phyloP scores from a whole-genome alignment of 2,113 vertebrate species.

The Dendrocopos noguchii region DNA sequence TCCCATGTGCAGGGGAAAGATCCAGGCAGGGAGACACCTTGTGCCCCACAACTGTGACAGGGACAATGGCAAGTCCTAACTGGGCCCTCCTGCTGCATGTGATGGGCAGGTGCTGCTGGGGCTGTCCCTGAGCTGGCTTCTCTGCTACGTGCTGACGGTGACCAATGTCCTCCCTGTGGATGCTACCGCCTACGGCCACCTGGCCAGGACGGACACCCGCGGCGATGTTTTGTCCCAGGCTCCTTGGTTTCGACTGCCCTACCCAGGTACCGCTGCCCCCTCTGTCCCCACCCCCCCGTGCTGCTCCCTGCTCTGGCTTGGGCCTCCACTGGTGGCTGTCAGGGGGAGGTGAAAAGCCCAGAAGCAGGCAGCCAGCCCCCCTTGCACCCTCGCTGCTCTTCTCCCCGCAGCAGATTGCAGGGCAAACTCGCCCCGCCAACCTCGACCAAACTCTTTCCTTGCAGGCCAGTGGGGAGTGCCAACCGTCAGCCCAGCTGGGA shows the following conservation, averaged over 20 bases:
- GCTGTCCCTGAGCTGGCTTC: slow-evolving; percentile 89
- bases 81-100: neutral
- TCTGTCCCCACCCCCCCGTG: neutral
- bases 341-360: neutral
- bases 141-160: slow-evolving; percentile 86
- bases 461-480: slow-evolving; percentile 95
- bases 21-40: neutral
- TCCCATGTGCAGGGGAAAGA: neutral
- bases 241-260: slow-evolving; percentile 93
- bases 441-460: neutral
- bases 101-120: slow-evolving; percentile 88
- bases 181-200: slow-evolving; percentile 82
- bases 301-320: neutral
- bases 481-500: slow-evolving; percentile 90
- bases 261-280: slow-evolving; percentile 82
- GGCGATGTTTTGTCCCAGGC: slow-evolving; percentile 81
- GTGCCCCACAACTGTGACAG: fast-evolving
- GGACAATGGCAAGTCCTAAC: neutral
- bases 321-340: fast-evolving
- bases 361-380: neutral
- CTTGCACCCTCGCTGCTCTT: neutral
- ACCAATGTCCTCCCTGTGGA: slow-evolving; percentile 80
- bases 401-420: neutral
- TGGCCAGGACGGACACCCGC: slow-evolving; percentile 89
- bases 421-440: fast-evolving